Evolutionary conservation across 2,113 vertebrate genomes (phyloP).

Genomic region (Coracopsis vasa): DNA sequence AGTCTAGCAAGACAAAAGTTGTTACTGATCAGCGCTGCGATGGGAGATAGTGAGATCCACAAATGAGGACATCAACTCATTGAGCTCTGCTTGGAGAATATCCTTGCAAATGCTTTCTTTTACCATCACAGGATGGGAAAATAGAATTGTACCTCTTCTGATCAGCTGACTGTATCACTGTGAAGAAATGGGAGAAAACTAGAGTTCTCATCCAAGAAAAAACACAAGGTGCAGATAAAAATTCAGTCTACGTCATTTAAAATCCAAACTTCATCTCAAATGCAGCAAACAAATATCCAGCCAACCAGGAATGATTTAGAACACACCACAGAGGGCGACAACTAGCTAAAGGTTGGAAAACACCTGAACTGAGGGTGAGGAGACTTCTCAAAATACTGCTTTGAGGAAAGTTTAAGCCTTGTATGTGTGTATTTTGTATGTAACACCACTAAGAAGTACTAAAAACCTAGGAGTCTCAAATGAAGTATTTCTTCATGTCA

Average conservation of each 20-base stretch:
- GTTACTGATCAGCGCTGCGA: background rate
- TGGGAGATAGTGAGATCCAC: background rate
- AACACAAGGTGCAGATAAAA: background rate
- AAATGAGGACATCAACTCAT: background rate
- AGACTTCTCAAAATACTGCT: background rate
- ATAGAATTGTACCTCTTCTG: background rate
- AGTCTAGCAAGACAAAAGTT: background rate
- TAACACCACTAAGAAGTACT: background rate
- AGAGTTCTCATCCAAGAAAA: background rate
- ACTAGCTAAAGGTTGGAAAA: background rate
- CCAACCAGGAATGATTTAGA: background rate
- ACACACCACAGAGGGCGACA: background rate
- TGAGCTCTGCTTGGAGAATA: background rate
- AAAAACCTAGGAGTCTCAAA: background rate
- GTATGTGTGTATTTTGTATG: background rate
- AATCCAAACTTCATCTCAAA: constrained; percentile 30
- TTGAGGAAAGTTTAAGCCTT: background rate
- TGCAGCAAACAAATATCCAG: constrained; percentile 8
- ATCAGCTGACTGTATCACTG: background rate
- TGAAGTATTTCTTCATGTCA: background rate
- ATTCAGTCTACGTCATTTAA: background rate
- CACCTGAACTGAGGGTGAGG: background rate
- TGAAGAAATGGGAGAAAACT: background rate
- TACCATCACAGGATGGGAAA: background rate
- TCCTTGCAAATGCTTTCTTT: background rate